phyloP scores from a whole-genome alignment of 2,113 vertebrate species.

The Thalassarche chlororhynchos region DNA sequence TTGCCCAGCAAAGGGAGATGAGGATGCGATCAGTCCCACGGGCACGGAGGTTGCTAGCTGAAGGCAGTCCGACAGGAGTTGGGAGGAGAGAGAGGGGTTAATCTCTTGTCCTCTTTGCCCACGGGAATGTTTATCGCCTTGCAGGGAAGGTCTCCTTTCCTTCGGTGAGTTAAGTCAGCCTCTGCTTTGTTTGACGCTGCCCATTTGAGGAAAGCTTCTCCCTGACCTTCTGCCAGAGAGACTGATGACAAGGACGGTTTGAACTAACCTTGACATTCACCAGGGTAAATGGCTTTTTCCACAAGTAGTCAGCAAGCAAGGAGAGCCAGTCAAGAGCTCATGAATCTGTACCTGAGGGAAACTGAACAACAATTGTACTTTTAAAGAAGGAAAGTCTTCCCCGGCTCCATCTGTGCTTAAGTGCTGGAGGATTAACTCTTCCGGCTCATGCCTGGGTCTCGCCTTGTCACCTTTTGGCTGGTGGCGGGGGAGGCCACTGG shows the following conservation, averaged over 20 bases:
- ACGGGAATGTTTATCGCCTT: constrained; percentile 80
- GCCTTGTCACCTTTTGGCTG: accelerated
- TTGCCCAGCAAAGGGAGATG: background rate
- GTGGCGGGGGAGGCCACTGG: accelerated
- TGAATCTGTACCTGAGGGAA: constrained; percentile 83
- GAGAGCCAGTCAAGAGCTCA: constrained; percentile 83
- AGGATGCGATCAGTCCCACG: background rate
- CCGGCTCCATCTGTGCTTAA: background rate
- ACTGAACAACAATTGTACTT: constrained; percentile 79
- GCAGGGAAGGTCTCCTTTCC: constrained; percentile 74
- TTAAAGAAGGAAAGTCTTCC: constrained; percentile 71
- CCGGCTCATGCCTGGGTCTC: background rate
- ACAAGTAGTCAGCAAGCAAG: constrained; percentile 89
- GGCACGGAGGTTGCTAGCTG: background rate
- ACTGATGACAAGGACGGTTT: constrained; percentile 91
- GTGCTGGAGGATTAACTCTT: constrained; percentile 54
- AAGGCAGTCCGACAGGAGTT: background rate
- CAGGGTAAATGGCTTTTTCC: constrained; percentile 92
- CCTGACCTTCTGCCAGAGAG: constrained; percentile 91
- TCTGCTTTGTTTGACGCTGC: constrained; percentile 84
- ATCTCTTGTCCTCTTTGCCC: constrained; percentile 68
- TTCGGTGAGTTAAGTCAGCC: constrained; percentile 82
- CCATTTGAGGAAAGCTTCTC: constrained; percentile 89
- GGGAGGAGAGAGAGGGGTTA: constrained; percentile 68
- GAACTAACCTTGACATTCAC: constrained; percentile 96